Percentiles rank a stretch among this genome's conserved stretches.
Evolutionary conservation across 1,140 invertebrate genomes (phyloP).

Genomic region (Drosophila varians): DNA sequence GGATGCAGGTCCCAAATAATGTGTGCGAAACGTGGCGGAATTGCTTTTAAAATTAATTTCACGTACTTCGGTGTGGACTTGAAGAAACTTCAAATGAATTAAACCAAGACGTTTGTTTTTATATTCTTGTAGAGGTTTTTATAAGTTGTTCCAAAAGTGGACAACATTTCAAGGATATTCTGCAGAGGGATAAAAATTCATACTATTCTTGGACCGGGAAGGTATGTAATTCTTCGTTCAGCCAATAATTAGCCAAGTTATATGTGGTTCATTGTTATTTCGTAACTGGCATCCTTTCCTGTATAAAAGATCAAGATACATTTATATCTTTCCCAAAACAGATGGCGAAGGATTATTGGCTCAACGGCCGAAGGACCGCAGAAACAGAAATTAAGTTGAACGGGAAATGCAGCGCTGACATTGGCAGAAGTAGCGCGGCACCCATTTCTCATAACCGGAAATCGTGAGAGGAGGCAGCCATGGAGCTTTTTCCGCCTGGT

Average conservation of each 20-base stretch:
- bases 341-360: constrained; percentile 36
- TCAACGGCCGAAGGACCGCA: constrained; percentile 17
- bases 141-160: too few relatives aligned
- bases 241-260: too few relatives aligned
- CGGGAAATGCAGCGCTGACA: constrained; percentile 57
- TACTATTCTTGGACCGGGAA: too few relatives aligned
- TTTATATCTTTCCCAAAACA: background rate
- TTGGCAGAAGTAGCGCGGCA: constrained; percentile 23
- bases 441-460: constrained; percentile 67
- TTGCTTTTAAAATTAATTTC: constrained; percentile 26
- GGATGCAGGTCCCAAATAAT: constrained; percentile 5
- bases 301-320: constrained; percentile 8
- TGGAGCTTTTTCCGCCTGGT: constrained; percentile 32
- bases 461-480: constrained; percentile 20
- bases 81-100: background rate
- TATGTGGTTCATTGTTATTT: too few relatives aligned
- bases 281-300: background rate
- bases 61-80: background rate
- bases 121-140: too few relatives aligned
- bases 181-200: too few relatives aligned
- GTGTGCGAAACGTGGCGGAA: constrained; percentile 3
- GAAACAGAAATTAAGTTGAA: constrained; percentile 56
- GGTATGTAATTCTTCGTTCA: too few relatives aligned
- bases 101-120: too few relatives aligned
- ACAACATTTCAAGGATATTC: too few relatives aligned